Percentiles rank a stretch among this genome's conserved stretches.
phyloP scores from a whole-genome alignment of 2,888 invertebrate genomes.

The Phyllotreta cruciferae region DNA sequence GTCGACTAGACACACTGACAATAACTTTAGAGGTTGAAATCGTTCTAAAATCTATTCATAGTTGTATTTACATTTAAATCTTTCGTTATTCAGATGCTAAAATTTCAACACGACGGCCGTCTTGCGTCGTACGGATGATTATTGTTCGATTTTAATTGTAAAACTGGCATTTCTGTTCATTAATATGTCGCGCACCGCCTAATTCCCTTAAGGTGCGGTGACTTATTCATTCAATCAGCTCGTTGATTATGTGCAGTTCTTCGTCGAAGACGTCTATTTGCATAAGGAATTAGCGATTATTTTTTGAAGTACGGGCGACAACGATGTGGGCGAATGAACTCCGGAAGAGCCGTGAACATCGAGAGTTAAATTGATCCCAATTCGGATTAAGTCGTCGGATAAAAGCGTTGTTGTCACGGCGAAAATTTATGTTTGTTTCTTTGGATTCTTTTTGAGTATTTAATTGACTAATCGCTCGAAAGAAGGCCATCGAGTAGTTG shows the following conservation, averaged over 20 bases:
- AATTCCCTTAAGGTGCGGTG: conserved; percentile 26
- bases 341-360: conserved; percentile 20
- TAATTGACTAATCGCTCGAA: no score
- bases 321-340: conserved; percentile 20
- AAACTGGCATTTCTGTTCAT: no score
- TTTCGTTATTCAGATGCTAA: conserved; percentile 13
- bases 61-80: neutral
- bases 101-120: neutral
- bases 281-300: conserved; percentile 29
- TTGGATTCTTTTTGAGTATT: no score
- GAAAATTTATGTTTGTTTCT: no score
- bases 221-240: conserved; percentile 27
- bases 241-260: conserved; percentile 24
- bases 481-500: no score
- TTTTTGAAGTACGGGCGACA: conserved; percentile 13
- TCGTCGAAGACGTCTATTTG: conserved; percentile 26
- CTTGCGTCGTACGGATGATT: no score
- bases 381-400: no score
- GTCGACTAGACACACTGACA: neutral
- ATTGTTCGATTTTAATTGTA: no score
- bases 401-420: no score
- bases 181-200: no score
- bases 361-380: neutral
- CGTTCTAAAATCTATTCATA: conserved; percentile 5
- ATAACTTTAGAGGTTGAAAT: conserved; percentile 11